Evolutionary conservation across 2,113 vertebrate genomes (phyloP), one percentile per base, ranked within the genome.

Genomic region (Machaerirhynchus nigripectus): DNA sequence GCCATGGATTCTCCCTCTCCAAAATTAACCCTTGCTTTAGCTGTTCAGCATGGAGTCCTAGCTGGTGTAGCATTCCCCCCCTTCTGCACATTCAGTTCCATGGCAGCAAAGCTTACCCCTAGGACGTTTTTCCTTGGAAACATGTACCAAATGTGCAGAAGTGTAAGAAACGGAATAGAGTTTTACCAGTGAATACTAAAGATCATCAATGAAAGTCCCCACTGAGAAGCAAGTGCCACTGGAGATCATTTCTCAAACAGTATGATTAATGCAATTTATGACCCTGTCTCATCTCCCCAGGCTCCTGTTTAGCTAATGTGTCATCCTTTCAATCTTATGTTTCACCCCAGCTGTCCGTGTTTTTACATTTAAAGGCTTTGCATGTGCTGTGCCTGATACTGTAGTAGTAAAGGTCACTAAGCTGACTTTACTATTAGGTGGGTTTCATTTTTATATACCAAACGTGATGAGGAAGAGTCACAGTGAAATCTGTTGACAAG

Each of bases 261-360:
- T 56, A n/a, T 96, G 93, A 96, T 92, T 97, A 97, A 94, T n/a
- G 40, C 60, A 89, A 82, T 95, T 96, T 96, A 93, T 96, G 93
- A 85, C 76, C 94, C 91, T 42, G 65, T 89, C 93, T 94, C 90
- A 86, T 89, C 96, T 96, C 79, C 81, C 91, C 87, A 79, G 92
- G 91, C 87, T 97, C 70, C 71, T 44, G 64, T 96, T 97, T 96
- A 95, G 97, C 96, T 96, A 94, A 69, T 82, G 82, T 97, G 67
- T 98, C 96, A 96, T 67, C 94, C 88, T 71, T 87, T 85, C 91
- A 93, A 97, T 96, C 89, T 98, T 97, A 94, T 23, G 59, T 98
- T 97, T 98, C 97, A 97, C 94, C 84, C 71, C 97, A 97, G 97
- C 97, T 98, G 96, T 97, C 97, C 56, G 1, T 93, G 92, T 97